Evolutionary conservation across 1,140 invertebrate genomes (phyloP), one percentile per base, ranked within the genome.

Genomic region (Trachymyrmex cornetzi): DNA sequence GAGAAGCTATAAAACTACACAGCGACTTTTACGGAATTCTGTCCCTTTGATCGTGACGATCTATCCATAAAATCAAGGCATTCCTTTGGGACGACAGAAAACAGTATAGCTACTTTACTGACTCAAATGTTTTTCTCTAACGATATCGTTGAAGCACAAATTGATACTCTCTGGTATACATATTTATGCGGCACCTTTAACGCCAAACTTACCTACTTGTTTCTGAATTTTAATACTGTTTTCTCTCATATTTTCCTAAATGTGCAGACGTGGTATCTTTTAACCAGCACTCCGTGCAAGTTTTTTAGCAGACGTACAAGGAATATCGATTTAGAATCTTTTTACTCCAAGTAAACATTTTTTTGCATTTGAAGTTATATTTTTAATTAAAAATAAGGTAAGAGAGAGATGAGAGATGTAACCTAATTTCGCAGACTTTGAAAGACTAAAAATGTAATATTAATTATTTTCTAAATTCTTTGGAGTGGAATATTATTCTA

Each of bases 31-130:
- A 82, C 53, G 55, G 38, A 82, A 72, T 57, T 75, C 19, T 9
- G 44, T 84, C 24, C 38, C 67, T 82, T 84, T 74, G 80, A 84
- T 84, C 69, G 44, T 75, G 69, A 75, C 55, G 69, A 84, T 75
- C 59, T 84, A 75, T 14, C 55, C 69, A 38, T 84, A 61, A 84
- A 84, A 84, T 75, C 80, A 55, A 30, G 19, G 24, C n/a, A 69
- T 30, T 50, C 55, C 69, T 75, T 48, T 61, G 80, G 80, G 6
- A 14, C 69, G 69, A 61, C 27, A 34, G 44, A 75, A 84, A 84
- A 84, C 80, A 75, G 55, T n/a, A 34, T 14, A 74, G 55, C 67
- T 27, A 27, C 34, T 30, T 82, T 82, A 30, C 74, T 57, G 69
- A 82, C 57, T 72, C 67, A 27, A 75, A 74, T 27, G 55, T 48